Conservation (phyloP, 2,888 invertebrate species). For the Callosobruchus maculatus region DNA sequence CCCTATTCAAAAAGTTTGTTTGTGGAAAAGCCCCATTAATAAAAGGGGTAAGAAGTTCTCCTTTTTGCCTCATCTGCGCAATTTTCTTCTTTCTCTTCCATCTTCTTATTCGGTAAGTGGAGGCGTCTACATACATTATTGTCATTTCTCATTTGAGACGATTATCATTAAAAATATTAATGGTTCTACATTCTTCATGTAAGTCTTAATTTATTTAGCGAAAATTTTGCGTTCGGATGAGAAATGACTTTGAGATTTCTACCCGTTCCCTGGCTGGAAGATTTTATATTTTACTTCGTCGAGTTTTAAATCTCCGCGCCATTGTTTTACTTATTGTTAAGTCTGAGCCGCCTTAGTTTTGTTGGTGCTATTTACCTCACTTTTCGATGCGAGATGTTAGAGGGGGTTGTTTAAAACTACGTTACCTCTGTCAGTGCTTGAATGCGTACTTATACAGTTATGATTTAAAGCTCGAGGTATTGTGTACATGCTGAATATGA, state of each 20-base stretch:
- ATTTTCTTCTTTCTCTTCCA: conserved; percentile 8
- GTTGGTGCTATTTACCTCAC: conserved; percentile 8
- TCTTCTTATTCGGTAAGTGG: conserved; percentile 23
- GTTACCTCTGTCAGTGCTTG: neutral
- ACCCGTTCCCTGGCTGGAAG: conserved; percentile 32
- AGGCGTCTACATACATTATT: conserved; percentile 49
- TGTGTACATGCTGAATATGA: neutral
- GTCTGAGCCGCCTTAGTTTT: conserved; percentile 13
- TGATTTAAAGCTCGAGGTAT: neutral
- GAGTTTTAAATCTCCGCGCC: conserved; percentile 15
- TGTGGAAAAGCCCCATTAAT: conserved; percentile 32
- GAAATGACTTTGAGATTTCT: conserved; percentile 34
- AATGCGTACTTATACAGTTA: neutral
- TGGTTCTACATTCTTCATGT: conserved; percentile 48
- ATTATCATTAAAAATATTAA: conserved; percentile 53
- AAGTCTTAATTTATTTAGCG: conserved; percentile 47
- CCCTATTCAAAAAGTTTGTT: neutral
- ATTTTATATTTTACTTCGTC: conserved; percentile 31
- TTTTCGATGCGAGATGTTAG: neutral
- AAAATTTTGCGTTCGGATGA: conserved; percentile 43
- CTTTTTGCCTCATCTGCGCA: neutral
- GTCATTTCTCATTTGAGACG: conserved; percentile 48
- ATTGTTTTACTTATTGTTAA: conserved; percentile 15
- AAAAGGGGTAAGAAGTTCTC: conserved; percentile 18
- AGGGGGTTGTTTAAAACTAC: neutral